Evolutionary conservation across 2,113 vertebrate species (phyloP).

Genomic region (Etia nguti): DNA sequence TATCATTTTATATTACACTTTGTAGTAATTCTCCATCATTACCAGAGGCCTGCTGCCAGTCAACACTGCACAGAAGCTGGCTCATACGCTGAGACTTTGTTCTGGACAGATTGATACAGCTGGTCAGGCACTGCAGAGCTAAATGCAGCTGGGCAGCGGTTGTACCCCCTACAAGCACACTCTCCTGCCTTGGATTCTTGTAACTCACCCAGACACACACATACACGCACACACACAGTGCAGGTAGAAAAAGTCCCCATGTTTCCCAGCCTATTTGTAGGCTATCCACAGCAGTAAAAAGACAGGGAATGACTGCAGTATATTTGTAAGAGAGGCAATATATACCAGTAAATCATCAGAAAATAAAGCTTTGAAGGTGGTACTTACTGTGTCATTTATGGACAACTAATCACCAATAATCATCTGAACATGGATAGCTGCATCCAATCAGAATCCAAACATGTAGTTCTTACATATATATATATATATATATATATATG

Average conservation of each 20-base stretch:
- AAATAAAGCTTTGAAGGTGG: neutral
- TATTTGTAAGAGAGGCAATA: neutral
- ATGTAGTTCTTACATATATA: neutral
- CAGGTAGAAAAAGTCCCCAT: neutral
- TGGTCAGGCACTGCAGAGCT: constrained; percentile 28
- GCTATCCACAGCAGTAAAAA: neutral
- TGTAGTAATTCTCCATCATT: constrained; percentile 35
- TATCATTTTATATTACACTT: neutral
- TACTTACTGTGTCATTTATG: neutral
- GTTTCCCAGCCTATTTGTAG: neutral
- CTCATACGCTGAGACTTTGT: constrained; percentile 33
- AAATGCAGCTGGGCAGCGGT: constrained; percentile 36
- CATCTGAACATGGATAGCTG: neutral
- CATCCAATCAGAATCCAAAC: neutral
- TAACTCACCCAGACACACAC: neutral
- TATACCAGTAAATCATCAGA: neutral
- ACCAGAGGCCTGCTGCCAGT: constrained; percentile 38
- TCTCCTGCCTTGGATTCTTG: neutral
- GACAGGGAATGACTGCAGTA: neutral
- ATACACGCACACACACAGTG: neutral
- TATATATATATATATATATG: too few species aligned
- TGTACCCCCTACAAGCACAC: constrained; percentile 3
- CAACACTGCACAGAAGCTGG: constrained; percentile 3
- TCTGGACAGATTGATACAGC: constrained; percentile 43
- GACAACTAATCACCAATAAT: neutral